Evolutionary conservation across 2,888 invertebrate genomes (phyloP), one percentile per base, ranked within the genome.

Genomic region (Dryomyza anilis): DNA sequence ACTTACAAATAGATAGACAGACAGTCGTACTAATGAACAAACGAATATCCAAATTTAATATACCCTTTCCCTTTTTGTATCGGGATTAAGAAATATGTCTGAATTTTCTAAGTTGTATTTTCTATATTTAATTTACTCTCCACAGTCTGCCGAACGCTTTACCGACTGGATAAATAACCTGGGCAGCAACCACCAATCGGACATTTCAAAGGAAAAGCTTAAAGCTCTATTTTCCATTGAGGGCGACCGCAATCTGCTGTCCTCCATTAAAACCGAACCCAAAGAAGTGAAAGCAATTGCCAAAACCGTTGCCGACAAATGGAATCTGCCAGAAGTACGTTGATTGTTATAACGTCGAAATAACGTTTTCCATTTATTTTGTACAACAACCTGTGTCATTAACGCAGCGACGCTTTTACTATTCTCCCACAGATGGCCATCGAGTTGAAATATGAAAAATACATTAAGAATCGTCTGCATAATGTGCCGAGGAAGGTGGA

Each of bases 161-260:
- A 74, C 78, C 10, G 75, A 78, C 19, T 84, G 83, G 81, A 65
- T 83, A 0, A 82, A 83, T 27, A 73, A 72, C 1, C 71, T 84
- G 43, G 79, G 83, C 10, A 77, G 71, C 39, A 72, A 78, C 16
- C 68, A 71, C 33, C 75, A 78, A 19, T 75, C 77, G 8, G 73
- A 77, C 14, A 77, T 83, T 39, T 76, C 82, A 0, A 80, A 79
- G 19, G 78, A 78, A 12, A 74, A 79, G 60, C 74, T 84, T 0
- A 82, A 82, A 67, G 76, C 78, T 21, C 68, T 84, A 1, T 84
- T 84, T 65, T 77, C 82, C 2, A 81, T 84, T 23, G 81, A 80
- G 61, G 78, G 79, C 2, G 79, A 80, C 67, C 74, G 78, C 6
- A 76, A 73, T 2, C 75, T 80, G 12, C 70, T 81, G 50, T 74